Conservation (phyloP, 2,113 vertebrate genomes). For the Ophiodon elongatus region DNA sequence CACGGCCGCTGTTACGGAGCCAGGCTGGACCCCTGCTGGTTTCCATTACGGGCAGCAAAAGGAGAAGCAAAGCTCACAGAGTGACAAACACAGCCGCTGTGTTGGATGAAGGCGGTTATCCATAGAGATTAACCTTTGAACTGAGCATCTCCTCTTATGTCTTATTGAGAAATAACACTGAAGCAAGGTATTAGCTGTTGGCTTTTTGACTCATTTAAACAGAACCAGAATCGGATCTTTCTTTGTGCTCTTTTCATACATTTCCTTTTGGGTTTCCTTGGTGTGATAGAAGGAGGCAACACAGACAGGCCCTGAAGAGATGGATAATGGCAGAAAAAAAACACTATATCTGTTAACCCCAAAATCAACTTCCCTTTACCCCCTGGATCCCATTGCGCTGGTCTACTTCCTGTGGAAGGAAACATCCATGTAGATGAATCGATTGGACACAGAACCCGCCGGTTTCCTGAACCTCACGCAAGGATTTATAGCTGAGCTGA, state of each 20-base stretch:
- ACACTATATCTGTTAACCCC: background rate
- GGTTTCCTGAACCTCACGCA: conserved; percentile 45
- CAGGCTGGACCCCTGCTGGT: conserved; percentile 63
- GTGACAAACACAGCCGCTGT: conserved; percentile 61
- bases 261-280: background rate
- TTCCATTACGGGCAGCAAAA: conserved; percentile 72
- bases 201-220: conserved; percentile 21
- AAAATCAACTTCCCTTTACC: background rate
- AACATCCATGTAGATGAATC: conserved; percentile 45
- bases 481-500: conserved; percentile 65
- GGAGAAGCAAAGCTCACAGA: conserved; percentile 55
- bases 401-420: conserved; percentile 32
- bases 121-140: conserved; percentile 57
- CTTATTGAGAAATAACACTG: conserved; percentile 24
- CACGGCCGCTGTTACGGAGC: conserved; percentile 53
- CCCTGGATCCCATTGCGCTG: background rate
- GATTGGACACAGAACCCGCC: conserved; percentile 53
- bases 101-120: conserved; percentile 36
- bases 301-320: background rate
- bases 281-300: background rate
- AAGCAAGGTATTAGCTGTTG: conserved; percentile 13
- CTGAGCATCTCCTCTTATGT: conserved; percentile 32
- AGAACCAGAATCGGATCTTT: background rate
- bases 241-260: background rate
- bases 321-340: background rate